These are phyloP conservation scores for Protodeltote pygarga DNA, from an alignment of 2,888 invertebrate species.

Conservation along the genomic window DNA sequence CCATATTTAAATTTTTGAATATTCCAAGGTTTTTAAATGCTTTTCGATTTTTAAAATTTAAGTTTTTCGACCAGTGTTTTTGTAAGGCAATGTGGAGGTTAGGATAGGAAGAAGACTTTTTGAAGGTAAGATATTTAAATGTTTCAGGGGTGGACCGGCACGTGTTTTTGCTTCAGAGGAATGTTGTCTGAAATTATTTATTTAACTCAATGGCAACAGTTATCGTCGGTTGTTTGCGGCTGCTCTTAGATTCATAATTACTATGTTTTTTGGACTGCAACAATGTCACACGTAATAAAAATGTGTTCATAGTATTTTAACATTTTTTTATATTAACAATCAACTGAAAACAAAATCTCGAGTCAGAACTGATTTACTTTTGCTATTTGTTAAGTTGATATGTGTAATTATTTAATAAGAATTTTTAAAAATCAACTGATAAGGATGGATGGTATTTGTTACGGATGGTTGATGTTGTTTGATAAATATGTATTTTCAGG, in stretches of 20 bases:
- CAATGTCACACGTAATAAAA: too few relatives aligned
- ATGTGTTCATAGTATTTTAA: too few relatives aligned
- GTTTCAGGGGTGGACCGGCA: slow-evolving; percentile 35
- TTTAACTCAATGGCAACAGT: slow-evolving; percentile 25
- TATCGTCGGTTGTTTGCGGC: slow-evolving; percentile 4
- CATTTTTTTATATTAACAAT: too few relatives aligned
- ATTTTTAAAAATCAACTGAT: too few relatives aligned
- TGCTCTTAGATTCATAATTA: slow-evolving; percentile 16
- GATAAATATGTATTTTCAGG: too few relatives aligned
- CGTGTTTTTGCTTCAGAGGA: slow-evolving; percentile 36
- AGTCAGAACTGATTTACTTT: too few relatives aligned
- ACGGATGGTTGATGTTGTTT: too few relatives aligned
- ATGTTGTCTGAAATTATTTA: slow-evolving; percentile 34
- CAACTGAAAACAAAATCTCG: too few relatives aligned
- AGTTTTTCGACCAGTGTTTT: slow-evolving; percentile 30
- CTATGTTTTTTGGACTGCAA: background rate
- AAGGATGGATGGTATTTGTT: too few relatives aligned
- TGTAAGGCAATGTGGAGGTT: slow-evolving; percentile 31
- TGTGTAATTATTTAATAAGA: too few relatives aligned
- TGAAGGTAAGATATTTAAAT: slow-evolving; percentile 35
- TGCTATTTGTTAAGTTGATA: too few relatives aligned
- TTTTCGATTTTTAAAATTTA: slow-evolving; percentile 11
- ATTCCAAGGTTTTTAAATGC: background rate
- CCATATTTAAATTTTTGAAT: slow-evolving; percentile 16
- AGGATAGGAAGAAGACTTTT: slow-evolving; percentile 15